Evolutionary conservation across 2,888 invertebrate genomes (phyloP), one percentile per base, ranked within the genome.

Genomic region (Creontiades dilutus): DNA sequence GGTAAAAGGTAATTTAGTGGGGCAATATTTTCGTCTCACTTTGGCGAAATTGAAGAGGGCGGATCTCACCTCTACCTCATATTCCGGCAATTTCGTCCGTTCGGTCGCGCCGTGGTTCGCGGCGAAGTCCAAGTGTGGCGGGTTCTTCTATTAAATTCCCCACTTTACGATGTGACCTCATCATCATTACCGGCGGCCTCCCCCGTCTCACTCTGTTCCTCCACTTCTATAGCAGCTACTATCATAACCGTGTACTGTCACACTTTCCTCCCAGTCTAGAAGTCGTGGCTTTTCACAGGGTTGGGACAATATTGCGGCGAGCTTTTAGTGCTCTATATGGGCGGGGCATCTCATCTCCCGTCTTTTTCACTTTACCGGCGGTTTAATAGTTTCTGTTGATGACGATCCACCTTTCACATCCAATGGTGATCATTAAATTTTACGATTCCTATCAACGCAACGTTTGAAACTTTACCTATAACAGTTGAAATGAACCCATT

Each of bases 121-220:
- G n/a, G n/a, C n/a, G 16, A 23, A 23, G 68, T 68, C 9, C 61
- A 19, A 27, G 68, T 68, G 78, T 28, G 47, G 46, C 3, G 16
- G 78, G 78, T 47, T 47, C 78, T 78, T 78, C 46, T 78, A 78
- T 78, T 78, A 78, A 78, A 78, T 78, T 78, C 78, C 16, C 78
- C 46, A 46, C 46, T 78, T 78, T 78, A 78, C 78, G 78, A 78
- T 46, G 78, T 78, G 78, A 47, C 47, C 37, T 78, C 78, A 78
- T 78, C 78, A 78, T 47, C 78, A 78, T 78, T 47, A 78, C 68
- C 68, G 5, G 52, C 52, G 3, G 1, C 68, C 9, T 5, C 23
- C 27, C 61, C 61, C 57, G 12, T 57, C 57, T 13, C 12, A 0
- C 68, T 1, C 37, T 37, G 7, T 37, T 37, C 11, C 23, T 12